Evolutionary conservation across 2,113 vertebrate species (phyloP).

Genomic region (Rhinichthys klamathensis): DNA sequence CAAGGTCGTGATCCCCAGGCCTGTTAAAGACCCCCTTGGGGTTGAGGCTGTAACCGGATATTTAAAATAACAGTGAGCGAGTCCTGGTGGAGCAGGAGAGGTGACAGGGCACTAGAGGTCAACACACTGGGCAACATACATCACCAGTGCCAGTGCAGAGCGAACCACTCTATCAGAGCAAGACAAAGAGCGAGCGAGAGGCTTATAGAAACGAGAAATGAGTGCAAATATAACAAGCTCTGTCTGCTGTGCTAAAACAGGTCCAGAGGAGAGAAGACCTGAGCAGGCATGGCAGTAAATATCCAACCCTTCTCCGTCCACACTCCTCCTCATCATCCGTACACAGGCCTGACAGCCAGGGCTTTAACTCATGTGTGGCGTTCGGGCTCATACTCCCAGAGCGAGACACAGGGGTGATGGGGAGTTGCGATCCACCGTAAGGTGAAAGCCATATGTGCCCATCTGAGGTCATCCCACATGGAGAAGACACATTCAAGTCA

Average conservation of each 20-base stretch:
- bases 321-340: slow-evolving; percentile 43
- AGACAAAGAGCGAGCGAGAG: slow-evolving; percentile 5
- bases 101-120: slow-evolving; percentile 63
- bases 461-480: slow-evolving; percentile 5
- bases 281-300: slow-evolving; percentile 44
- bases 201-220: neutral
- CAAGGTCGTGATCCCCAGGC: slow-evolving; percentile 73
- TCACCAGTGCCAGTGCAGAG: slow-evolving; percentile 32
- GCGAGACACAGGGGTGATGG: slow-evolving; percentile 52
- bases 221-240: neutral
- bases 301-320: slow-evolving; percentile 15
- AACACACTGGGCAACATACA: slow-evolving; percentile 47
- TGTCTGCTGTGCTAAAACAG: slow-evolving; percentile 17
- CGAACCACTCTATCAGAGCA: neutral
- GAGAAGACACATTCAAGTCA: no score
- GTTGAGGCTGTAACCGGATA: slow-evolving; percentile 78
- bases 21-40: slow-evolving; percentile 79
- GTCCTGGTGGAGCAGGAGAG: slow-evolving; percentile 56
- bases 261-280: neutral
- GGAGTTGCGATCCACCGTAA: slow-evolving; percentile 41
- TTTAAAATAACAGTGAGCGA: slow-evolving; percentile 76
- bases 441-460: slow-evolving; percentile 51
- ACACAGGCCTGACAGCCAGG: slow-evolving; percentile 34
- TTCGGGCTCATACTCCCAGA: slow-evolving; percentile 36
- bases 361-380: slow-evolving; percentile 41